phyloP scores from a whole-genome alignment of 2,113 vertebrate species.

The Daphoenositta chrysoptera region DNA sequence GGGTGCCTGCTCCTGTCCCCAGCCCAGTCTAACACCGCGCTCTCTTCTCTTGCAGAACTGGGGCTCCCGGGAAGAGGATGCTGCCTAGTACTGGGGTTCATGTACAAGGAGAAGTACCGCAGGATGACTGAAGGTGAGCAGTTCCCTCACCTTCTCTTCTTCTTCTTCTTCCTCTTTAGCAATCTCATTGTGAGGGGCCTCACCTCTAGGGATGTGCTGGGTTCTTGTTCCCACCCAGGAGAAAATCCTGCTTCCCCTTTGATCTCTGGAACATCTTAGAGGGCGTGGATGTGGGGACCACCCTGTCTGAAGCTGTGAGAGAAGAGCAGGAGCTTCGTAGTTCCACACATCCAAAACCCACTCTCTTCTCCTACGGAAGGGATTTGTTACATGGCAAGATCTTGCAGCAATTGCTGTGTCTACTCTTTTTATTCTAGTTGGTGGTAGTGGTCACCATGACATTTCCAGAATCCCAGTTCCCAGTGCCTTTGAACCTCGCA shows the following conservation, averaged over 20 bases:
- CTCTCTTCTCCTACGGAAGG: not conserved
- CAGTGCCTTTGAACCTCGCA: not conserved
- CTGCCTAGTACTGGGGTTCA: constrained; percentile 79
- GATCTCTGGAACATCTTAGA: not conserved
- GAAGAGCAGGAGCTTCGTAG: not conserved
- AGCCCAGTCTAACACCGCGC: not conserved
- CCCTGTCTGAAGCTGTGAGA: not conserved
- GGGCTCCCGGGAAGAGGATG: constrained; percentile 80
- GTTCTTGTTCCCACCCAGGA: not conserved
- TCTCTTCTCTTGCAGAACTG: constrained; percentile 75
- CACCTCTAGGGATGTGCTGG: not conserved
- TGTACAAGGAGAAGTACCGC: constrained; percentile 82
- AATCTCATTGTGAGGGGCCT: not conserved
- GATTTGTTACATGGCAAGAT: not conserved
- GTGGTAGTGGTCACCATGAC: not conserved
- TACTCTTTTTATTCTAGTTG: not conserved
- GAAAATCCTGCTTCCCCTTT: not conserved
- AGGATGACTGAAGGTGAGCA: constrained; percentile 82
- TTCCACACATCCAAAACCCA: not conserved
- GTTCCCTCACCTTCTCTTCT: not conserved
- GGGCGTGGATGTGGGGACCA: not conserved
- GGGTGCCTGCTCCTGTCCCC: not conserved
- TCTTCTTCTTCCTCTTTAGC: not conserved
- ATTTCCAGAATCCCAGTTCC: not conserved
- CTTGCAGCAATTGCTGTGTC: not conserved